A percentile compares a stretch with the other conserved stretches of the same genome.
Conservation (phyloP, 2,888 invertebrate species). For the Polia nebulosa region DNA sequence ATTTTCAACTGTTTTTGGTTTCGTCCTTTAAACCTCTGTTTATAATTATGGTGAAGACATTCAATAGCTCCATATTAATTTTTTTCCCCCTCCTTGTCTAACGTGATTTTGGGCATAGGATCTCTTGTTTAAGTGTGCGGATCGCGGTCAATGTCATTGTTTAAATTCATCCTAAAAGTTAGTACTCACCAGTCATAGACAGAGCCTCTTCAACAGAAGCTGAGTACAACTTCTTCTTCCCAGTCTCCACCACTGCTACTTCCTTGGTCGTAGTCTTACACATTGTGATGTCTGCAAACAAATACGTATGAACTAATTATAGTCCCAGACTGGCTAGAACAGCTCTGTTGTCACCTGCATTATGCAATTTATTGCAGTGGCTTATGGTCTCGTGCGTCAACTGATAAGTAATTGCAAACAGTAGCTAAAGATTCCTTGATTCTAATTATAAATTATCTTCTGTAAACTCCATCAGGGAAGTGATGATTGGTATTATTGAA, state of each 20-base stretch:
- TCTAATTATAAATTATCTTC: slow-evolving; percentile 34
- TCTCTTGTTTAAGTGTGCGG: too few relatives aligned
- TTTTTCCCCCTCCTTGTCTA: too few relatives aligned
- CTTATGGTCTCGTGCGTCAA: slow-evolving; percentile 5
- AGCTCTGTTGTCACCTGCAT: background rate
- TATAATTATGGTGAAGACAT: too few relatives aligned
- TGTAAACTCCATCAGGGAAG: slow-evolving; percentile 24
- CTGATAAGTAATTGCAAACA: slow-evolving; percentile 29
- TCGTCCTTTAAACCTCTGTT: too few relatives aligned
- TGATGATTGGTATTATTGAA: background rate
- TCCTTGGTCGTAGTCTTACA: slow-evolving; percentile 72
- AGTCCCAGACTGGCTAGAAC: background rate
- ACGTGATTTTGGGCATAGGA: too few relatives aligned
- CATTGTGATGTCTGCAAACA: slow-evolving; percentile 62
- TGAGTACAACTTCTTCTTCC: slow-evolving; percentile 72
- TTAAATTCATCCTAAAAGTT: too few relatives aligned
- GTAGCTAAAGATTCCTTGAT: slow-evolving; percentile 16
- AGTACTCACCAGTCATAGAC: slow-evolving; percentile 78
- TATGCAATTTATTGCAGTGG: slow-evolving; percentile 19
- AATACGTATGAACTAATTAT: slow-evolving; percentile 13
- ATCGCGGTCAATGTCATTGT: too few relatives aligned
- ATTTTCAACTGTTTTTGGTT: too few relatives aligned
- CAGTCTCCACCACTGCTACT: slow-evolving; percentile 69
- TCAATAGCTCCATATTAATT: too few relatives aligned
- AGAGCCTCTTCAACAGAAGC: slow-evolving; percentile 84